Conservation (phyloP, 1,140 invertebrate species). For the Dreissena rostriformis region DNA sequence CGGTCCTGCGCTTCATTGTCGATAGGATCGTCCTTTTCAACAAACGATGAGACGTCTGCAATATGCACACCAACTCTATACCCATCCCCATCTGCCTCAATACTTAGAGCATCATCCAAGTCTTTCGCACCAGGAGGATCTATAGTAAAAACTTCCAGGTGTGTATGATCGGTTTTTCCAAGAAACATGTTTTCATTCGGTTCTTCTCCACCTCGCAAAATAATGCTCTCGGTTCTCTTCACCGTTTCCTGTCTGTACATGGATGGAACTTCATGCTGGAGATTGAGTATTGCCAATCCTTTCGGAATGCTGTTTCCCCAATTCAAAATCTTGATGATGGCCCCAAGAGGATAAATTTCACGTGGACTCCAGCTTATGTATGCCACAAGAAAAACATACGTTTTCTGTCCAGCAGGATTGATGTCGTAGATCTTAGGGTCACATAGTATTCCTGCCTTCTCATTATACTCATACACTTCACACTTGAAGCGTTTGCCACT, state of each 20-base stretch:
- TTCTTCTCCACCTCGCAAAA: constrained; percentile 14
- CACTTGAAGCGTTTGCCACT: constrained; percentile 5
- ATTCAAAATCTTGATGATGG: constrained; percentile 14
- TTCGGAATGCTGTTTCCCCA: background rate
- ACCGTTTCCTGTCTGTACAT: constrained; percentile 21
- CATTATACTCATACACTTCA: constrained; percentile 14
- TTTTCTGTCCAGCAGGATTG: background rate
- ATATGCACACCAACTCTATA: constrained; percentile 76
- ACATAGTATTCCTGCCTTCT: background rate
- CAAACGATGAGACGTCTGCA: constrained; percentile 76
- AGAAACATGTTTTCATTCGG: background rate
- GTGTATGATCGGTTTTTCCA: constrained; percentile 86
- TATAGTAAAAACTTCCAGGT: constrained; percentile 88
- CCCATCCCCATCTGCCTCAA: constrained; percentile 50
- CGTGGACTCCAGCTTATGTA: constrained; percentile 11
- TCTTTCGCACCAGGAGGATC: constrained; percentile 99
- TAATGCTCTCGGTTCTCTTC: background rate
- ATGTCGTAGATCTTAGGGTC: background rate
- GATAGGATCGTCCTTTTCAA: constrained; percentile 63
- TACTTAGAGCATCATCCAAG: constrained; percentile 98
- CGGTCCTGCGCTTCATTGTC: constrained; percentile 75
- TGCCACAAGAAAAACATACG: constrained; percentile 7
- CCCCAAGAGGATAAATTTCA: constrained; percentile 26
- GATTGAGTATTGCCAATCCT: constrained; percentile 9
- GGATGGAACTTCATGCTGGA: constrained; percentile 12